Conservation (phyloP, 2,888 invertebrate species). For the Cryptus armator region DNA sequence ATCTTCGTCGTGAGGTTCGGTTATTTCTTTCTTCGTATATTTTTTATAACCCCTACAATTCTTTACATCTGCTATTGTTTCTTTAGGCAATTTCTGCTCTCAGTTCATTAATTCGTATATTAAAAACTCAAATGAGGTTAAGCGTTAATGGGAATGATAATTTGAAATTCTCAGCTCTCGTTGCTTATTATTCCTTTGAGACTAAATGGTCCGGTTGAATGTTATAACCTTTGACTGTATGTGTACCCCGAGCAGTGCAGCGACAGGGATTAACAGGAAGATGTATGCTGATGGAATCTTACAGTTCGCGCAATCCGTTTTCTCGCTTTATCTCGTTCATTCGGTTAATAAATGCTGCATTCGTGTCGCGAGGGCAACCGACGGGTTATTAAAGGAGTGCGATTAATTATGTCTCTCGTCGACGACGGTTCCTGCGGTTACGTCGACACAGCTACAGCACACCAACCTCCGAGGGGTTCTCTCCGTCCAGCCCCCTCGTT, state of each 20-base stretch:
- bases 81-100: too few relatives aligned
- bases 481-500: constrained; percentile 48
- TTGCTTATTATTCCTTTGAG: constrained; percentile 66
- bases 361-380: constrained; percentile 64
- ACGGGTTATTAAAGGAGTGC: constrained; percentile 80
- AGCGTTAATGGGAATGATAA: constrained; percentile 4
- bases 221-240: constrained; percentile 59
- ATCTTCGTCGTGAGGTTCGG: too few relatives aligned
- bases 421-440: constrained; percentile 60
- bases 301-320: constrained; percentile 76
- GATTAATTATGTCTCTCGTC: constrained; percentile 82
- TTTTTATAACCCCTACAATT: too few relatives aligned
- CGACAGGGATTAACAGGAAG: constrained; percentile 80
- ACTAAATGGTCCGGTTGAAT: constrained; percentile 82
- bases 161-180: constrained; percentile 38
- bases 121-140: neutral
- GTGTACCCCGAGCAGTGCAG: constrained; percentile 72
- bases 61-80: too few relatives aligned
- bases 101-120: neutral
- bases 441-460: constrained; percentile 51
- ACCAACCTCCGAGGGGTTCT: constrained; percentile 58
- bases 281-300: constrained; percentile 83
- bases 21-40: too few relatives aligned
- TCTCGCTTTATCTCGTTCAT: constrained; percentile 38
- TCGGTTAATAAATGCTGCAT: constrained; percentile 71